These are phyloP conservation scores for Trisateles emortualis DNA, from an alignment of 2,888 invertebrate genomes.

Conservation along the genomic window DNA sequence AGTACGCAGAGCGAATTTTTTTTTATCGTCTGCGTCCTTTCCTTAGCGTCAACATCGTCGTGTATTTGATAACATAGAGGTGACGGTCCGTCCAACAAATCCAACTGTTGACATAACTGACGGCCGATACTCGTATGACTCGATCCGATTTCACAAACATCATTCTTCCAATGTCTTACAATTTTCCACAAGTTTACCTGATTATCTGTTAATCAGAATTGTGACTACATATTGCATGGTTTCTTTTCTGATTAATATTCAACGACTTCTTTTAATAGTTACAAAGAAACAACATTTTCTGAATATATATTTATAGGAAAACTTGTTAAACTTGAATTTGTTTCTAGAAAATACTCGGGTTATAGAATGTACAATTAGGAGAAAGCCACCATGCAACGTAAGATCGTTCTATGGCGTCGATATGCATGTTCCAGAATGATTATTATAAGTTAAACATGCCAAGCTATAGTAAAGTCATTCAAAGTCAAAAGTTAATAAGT, in stretches of 20 bases:
- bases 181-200: slow-evolving; percentile 30
- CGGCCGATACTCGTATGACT: slow-evolving; percentile 56
- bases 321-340: slow-evolving; percentile 9
- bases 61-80: slow-evolving; percentile 76
- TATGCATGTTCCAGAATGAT: slow-evolving; percentile 31
- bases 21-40: slow-evolving; percentile 68
- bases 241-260: background rate
- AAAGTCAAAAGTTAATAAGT: background rate
- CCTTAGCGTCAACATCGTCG: slow-evolving; percentile 62
- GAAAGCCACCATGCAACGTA: slow-evolving; percentile 27
- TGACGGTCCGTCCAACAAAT: slow-evolving; percentile 51
- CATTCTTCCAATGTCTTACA: slow-evolving; percentile 38
- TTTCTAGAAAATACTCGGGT: slow-evolving; percentile 21
- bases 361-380: slow-evolving; percentile 22
- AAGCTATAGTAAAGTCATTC: background rate
- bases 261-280: too few species aligned
- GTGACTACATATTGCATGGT: slow-evolving; percentile 3
- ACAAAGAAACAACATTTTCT: too few species aligned
- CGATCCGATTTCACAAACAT: slow-evolving; percentile 63
- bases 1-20: slow-evolving; percentile 42
- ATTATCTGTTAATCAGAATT: slow-evolving; percentile 22
- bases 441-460: background rate
- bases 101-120: slow-evolving; percentile 71
- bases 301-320: background rate
- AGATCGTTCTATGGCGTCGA: background rate